Base-by-base conservation (phyloP, 2,113 vertebrate species). In the Pica pica region DNA sequence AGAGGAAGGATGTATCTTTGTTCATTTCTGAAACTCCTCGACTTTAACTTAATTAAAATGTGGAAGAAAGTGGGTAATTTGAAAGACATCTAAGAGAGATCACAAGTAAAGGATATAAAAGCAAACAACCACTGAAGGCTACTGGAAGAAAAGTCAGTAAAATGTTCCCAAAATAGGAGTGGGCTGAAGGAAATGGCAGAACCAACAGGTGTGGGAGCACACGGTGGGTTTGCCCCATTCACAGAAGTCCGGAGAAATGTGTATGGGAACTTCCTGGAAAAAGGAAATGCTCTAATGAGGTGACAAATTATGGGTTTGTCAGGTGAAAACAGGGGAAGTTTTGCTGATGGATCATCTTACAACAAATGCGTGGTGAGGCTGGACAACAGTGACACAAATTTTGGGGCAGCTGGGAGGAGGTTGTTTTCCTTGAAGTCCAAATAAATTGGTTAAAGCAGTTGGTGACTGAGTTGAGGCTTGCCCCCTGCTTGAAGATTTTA, bases 321-420 rank as follows among this genome's bases (percentile, higher is more conserved):
- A 22, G 18, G 2, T 55, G 60, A 47, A 91, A 78, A 18, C 1
- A 7, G 12, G 41, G 16, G 9, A 49, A 2, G 1, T 22, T 69
- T 61, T 76, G n/a, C 7, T 67, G 8, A 28, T 56, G 16, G 39
- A 24, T 76, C 14, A 22, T 65, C 12, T 55, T n/a, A 10, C 35
- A 39, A 56, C 1, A 68, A 44, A 37, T 26, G 2, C 21, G 2
- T 56, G 24, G 31, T 71, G 17, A 83, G 31, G 49, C 1, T 64
- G 57, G 80, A 33, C 23, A n/a, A 31, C 13, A 67, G 12, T 27
- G 33, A 44, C 13, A 61, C 30, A 3, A 50, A 1, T 71, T 68
- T 23, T 2, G 2, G 41, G 11, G 10, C 37, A 60, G 0, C 2
- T 82, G 22, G 60, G 50, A 92, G 9, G 24, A 26, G 11, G 1